A percentile compares a stretch with the other conserved stretches of the same genome.
These are phyloP conservation scores for Tapirus indicus DNA, from an alignment of 2,797 vertebrate species.

Conservation along the genomic window DNA sequence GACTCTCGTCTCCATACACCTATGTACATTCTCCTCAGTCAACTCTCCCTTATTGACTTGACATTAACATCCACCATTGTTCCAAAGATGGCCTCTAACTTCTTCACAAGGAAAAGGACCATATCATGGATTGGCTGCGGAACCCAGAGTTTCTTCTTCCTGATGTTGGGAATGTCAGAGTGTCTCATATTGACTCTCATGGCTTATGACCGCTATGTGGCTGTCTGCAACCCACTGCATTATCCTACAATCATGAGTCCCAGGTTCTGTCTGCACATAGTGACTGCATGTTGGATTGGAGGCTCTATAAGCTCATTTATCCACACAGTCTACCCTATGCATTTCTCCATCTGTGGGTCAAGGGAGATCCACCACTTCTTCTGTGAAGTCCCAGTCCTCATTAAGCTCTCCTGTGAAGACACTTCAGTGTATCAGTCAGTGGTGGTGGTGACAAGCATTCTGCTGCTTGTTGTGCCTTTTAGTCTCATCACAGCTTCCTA, in stretches of 20 bases:
- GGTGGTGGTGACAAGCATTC: conserved; percentile 57
- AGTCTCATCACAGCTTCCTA: conserved; percentile 54
- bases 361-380: conserved; percentile 58
- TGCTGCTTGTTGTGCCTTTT: conserved; percentile 49
- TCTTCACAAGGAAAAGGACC: conserved; percentile 26
- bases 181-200: conserved; percentile 68
- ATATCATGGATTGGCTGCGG: conserved; percentile 56
- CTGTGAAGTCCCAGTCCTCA: conserved; percentile 32
- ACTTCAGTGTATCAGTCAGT: conserved; percentile 37
- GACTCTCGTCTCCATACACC: conserved; percentile 8
- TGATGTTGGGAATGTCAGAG: conserved; percentile 57
- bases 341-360: conserved; percentile 59
- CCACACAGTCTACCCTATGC: conserved; percentile 57
- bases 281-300: conserved; percentile 12
- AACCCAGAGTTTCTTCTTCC: conserved; percentile 50
- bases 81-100: conserved; percentile 61
- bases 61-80: conserved; percentile 53
- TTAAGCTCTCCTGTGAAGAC: conserved; percentile 65
- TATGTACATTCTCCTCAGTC: conserved; percentile 70
- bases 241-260: conserved; percentile 42
- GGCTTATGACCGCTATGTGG: conserved; percentile 55
- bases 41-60: conserved; percentile 63
- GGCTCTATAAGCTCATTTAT: conserved; percentile 24
- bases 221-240: conserved; percentile 61
- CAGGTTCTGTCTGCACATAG: neutral